Evolutionary conservation across 1,140 invertebrate species (phyloP).

Genomic region (Bombus ignitus): DNA sequence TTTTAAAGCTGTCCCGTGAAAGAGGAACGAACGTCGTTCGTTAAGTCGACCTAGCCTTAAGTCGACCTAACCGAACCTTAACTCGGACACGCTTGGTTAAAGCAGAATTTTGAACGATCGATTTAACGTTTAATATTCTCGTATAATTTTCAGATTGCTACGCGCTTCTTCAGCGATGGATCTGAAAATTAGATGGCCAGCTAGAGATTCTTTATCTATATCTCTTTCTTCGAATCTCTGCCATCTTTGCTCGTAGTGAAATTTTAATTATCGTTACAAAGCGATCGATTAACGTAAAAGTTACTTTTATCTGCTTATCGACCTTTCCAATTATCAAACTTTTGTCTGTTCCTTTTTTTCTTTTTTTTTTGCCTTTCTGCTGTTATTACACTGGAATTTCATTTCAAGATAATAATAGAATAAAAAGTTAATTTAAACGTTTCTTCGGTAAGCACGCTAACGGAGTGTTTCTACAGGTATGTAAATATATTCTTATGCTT

Average conservation of each 20-base stretch:
- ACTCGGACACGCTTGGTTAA: not conserved
- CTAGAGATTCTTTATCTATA: no score
- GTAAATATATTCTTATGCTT: slow-evolving; percentile 19
- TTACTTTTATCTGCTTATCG: no score
- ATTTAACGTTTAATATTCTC: not conserved
- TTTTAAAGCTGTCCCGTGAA: not conserved
- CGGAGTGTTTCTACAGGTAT: slow-evolving; percentile 1
- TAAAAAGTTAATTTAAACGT: slow-evolving; percentile 2
- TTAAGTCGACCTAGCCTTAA: not conserved
- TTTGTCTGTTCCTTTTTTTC: not conserved
- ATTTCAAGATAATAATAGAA: not conserved
- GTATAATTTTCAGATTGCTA: not conserved
- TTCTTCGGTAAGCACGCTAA: not conserved
- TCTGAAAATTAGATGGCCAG: not conserved
- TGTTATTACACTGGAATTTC: not conserved
- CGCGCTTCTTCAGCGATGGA: not conserved
- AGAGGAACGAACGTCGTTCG: not conserved
- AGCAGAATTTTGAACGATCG: not conserved
- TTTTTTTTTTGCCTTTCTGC: not conserved
- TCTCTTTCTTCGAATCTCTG: no score
- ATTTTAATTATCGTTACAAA: no score
- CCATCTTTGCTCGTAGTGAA: no score
- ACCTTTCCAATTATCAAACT: not conserved
- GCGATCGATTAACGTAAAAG: no score
- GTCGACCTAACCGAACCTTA: not conserved